These are phyloP conservation scores for Pedetes capensis DNA, from an alignment of 2,113 vertebrate genomes.

Conservation along the genomic window DNA sequence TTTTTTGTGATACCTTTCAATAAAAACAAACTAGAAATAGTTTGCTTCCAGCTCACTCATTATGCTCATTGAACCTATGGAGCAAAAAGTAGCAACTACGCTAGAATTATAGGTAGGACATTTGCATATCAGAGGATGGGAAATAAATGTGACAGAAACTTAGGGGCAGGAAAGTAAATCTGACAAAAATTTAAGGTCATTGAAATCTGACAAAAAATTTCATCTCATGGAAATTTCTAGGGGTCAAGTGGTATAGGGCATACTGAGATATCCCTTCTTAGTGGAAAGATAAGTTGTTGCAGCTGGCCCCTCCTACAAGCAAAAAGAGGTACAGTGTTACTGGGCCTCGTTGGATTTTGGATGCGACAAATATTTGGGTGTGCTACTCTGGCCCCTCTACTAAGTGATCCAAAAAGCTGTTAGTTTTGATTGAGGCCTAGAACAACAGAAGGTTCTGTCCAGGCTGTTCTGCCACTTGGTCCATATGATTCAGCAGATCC, in stretches of 20 bases:
- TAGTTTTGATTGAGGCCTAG: background rate
- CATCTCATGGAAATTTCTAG: background rate
- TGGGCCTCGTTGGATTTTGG: background rate
- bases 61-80: background rate
- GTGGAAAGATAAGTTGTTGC: background rate
- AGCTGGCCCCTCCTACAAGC: background rate
- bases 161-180: background rate
- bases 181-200: slow-evolving; percentile 11
- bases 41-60: slow-evolving; percentile 4
- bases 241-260: background rate
- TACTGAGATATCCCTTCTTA: background rate
- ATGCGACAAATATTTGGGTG: background rate
- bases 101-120: background rate
- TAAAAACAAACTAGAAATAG: background rate
- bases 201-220: too few species aligned
- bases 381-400: background rate
- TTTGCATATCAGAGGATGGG: too few species aligned
- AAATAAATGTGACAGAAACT: background rate
- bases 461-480: background rate
- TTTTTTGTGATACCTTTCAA: background rate
- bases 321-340: background rate
- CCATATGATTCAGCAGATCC: background rate
- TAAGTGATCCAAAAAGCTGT: background rate
- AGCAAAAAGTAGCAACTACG: background rate
- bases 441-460: background rate